Conservation (phyloP, 2,797 vertebrate genomes). For the Gymnocypris eckloni region DNA sequence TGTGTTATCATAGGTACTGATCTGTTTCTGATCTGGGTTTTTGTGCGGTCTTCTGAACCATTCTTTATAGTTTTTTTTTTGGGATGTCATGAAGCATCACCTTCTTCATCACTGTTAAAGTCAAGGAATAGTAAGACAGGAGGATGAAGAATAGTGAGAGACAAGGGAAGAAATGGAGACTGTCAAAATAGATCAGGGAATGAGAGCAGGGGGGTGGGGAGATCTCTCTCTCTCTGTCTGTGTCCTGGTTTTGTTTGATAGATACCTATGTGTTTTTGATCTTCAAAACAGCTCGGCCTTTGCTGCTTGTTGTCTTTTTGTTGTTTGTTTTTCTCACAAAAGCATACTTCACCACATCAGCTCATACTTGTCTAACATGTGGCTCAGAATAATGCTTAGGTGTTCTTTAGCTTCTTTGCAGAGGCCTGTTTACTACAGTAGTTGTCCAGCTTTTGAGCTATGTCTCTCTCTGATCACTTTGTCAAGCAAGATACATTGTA, state of each 20-base stretch:
- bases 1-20: not conserved
- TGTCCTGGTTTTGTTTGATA: slow-evolving; percentile 58
- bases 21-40: not conserved
- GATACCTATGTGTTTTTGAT: slow-evolving; percentile 14
- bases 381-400: not conserved
- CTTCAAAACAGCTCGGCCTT: not conserved
- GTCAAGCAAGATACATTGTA: not conserved
- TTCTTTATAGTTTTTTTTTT: not conserved
- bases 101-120: not conserved
- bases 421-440: not conserved
- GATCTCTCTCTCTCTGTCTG: slow-evolving; percentile 37
- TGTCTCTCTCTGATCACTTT: not conserved
- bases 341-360: not conserved
- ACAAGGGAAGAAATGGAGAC: slow-evolving; percentile 42
- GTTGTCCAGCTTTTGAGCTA: not conserved
- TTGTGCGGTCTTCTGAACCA: not conserved
- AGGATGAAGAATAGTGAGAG: slow-evolving; percentile 9
- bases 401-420: not conserved
- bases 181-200: slow-evolving; percentile 59
- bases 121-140: slow-evolving; percentile 17
- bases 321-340: not conserved
- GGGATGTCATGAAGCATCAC: slow-evolving; percentile 4
- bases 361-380: not conserved
- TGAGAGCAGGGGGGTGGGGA: slow-evolving; percentile 55
- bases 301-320: not conserved